A percentile compares a stretch with the other conserved stretches of the same genome.
phyloP scores from a whole-genome alignment of 2,888 invertebrate genomes.

The Synergus gifuensis region DNA sequence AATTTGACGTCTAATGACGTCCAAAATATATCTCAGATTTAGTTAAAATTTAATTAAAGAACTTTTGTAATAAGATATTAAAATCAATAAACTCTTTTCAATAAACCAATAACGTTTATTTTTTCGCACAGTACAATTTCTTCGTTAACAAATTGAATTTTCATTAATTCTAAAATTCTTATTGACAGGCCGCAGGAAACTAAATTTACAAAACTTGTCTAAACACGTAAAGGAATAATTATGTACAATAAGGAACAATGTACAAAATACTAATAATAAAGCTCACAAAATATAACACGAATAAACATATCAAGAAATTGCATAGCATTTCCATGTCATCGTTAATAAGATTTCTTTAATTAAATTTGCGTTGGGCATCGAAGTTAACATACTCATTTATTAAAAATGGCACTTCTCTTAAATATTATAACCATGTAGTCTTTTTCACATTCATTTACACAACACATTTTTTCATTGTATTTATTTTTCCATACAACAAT shows the following conservation, averaged over 20 bases:
- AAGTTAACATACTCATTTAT: neutral
- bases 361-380: neutral
- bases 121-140: neutral
- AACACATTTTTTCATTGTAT: neutral
- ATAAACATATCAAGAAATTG: neutral
- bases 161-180: neutral
- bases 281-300: neutral
- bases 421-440: neutral
- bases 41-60: no score
- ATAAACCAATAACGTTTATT: conserved; percentile 27
- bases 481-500: neutral
- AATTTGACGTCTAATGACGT: no score
- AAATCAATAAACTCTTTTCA: neutral
- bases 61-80: neutral
- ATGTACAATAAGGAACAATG: neutral
- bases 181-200: neutral
- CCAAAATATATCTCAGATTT: no score
- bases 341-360: neutral
- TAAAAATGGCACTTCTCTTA: conserved; percentile 11
- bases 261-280: neutral
- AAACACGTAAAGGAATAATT: neutral
- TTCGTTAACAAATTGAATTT: conserved; percentile 10
- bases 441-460: conserved; percentile 5
- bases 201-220: neutral
- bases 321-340: neutral